Base-by-base conservation (phyloP, 1,140 invertebrate genomes). In the Neuroterus valhalla region DNA sequence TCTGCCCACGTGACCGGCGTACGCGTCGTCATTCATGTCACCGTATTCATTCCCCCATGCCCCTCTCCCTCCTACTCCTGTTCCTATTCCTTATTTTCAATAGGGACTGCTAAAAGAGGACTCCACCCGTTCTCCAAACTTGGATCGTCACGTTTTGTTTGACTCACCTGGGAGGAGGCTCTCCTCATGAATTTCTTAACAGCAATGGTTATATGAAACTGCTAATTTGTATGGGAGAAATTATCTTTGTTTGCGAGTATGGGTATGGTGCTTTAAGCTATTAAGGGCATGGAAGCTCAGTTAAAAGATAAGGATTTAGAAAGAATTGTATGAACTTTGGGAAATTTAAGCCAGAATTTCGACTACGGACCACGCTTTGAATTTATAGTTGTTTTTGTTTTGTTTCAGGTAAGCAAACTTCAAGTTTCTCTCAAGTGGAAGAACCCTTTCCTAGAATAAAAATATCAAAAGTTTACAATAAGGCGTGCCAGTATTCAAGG, bases 21-120 rank as follows among this genome's bases (percentile, higher is more conserved):
- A 83, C 87, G 79, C 85, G 85, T 86, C 87, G 87, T 89, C 87
- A 88, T 88, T 88, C 86, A 85, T 86, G 84, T 87, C 84, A 84
- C 79, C 78, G 75, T 78, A 31, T 62, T 62, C 26, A 15, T 23
- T 62, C 55, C 55, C n/a, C 31, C 70, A 55, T 69, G 42, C 72
- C 77, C 72, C 76, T 50, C 77, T 77, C 67, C 74, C 73, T 44
- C 62, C 67, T 26, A 62, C 14, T 62, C 14, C 2, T 21, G 3
- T 15, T 26, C 14, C 23, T 26, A 26, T 26, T 62, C 26, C 31
- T 38, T 38, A 38, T 14, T 62, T 10, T 12, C 52, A 26, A 26
- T 14, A 62, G 19, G 19, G 23, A 62, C 11, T 62, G 2, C 10
- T 23, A 26, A 26, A 26, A 26, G 17, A 48, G 46, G 46, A 38